Base-by-base conservation (phyloP, 1,140 invertebrate genomes). In the Scaptomyza pallida region DNA sequence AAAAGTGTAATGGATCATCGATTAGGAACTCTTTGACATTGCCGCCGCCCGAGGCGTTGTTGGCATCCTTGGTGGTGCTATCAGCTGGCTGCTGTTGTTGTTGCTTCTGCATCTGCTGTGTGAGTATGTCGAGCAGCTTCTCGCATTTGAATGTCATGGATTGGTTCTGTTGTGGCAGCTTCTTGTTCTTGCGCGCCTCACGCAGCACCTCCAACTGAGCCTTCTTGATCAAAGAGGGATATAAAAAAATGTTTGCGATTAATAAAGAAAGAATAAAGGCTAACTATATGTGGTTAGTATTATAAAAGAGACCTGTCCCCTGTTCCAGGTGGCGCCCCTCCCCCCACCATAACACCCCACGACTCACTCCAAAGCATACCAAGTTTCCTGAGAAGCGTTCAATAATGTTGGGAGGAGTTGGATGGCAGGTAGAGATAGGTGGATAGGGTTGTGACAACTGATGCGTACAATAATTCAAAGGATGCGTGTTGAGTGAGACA, bases 1-100 rank as follows among this genome's bases (percentile, higher is more conserved):
- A 80, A 35, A 88, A 88, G 35, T 64, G 72, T 17, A 88, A 10
- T 6, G 73, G 73, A 33, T 86, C 81, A 48, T 88, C 81, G 37
- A 86, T 86, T 71, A 74, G 81, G 70, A 74, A 86, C 81, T 86
- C 78, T 73, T 80, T 65, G 17, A 60, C 54, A 44, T 37, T 41
- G 10, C 37, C 37, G 5, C 23, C 8, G 9, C 19, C 19, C 2
- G 19, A 4, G 2, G 4, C 4, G 26, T 30, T 51, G 59, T 5
- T n/a, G n/a, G n/a, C n/a, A 8, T 65, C 74, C 19, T 55, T 65
- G 16, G 26, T 30, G 26, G 26, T 30, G 26, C 12, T 40, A 6
- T 59, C 61, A 12, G 15, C 2, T 9, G 52, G 45, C 16, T 37
- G 30, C 37, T 57, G 62, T 16, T 68, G 54, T 15, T 71, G 47